These are phyloP conservation scores for Phymanthus crucifer DNA, from an alignment of 92 coral and sea anemone genomes.

Conservation along the genomic window DNA sequence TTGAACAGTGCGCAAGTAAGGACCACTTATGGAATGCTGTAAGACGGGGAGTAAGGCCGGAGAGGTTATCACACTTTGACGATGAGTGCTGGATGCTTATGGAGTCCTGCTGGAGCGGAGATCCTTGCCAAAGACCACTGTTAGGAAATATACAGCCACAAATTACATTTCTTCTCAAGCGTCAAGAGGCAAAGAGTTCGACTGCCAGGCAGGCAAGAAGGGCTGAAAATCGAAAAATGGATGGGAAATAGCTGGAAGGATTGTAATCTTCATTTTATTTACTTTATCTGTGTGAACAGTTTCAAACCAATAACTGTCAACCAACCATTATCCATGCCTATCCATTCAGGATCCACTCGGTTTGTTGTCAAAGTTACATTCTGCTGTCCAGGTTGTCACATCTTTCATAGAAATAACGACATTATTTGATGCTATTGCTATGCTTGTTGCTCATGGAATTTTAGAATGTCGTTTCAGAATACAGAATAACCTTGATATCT, in stretches of 20 bases:
- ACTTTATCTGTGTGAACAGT: neutral
- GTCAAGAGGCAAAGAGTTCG: slow-evolving; percentile 65
- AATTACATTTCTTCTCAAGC: slow-evolving; percentile 59
- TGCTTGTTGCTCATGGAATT: no score
- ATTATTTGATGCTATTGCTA: no score
- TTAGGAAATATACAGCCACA: slow-evolving; percentile 84
- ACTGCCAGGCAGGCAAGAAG: slow-evolving; percentile 48
- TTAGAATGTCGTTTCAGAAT: no score
- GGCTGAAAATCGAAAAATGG: slow-evolving; percentile 27
- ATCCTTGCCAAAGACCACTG: slow-evolving; percentile 81
- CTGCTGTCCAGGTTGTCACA: no score
- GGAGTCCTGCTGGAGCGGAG: slow-evolving; percentile 98
- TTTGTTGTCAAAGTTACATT: no score
- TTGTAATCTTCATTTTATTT: neutral
- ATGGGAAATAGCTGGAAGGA: slow-evolving; percentile 2
- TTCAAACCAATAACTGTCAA: no score
- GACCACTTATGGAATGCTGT: slow-evolving; percentile 98
- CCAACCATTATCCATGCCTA: no score
- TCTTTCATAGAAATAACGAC: no score
- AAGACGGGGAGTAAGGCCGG: slow-evolving; percentile 94
- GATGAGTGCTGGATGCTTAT: slow-evolving; percentile 96
- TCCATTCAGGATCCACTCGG: no score
- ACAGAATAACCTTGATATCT: no score
- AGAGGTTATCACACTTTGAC: slow-evolving; percentile 83
- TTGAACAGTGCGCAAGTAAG: slow-evolving; percentile 97